Evolutionary conservation across 2,797 vertebrate genomes (phyloP), one percentile per base, ranked within the genome.

Genomic region (Leptatherina wallacei): DNA sequence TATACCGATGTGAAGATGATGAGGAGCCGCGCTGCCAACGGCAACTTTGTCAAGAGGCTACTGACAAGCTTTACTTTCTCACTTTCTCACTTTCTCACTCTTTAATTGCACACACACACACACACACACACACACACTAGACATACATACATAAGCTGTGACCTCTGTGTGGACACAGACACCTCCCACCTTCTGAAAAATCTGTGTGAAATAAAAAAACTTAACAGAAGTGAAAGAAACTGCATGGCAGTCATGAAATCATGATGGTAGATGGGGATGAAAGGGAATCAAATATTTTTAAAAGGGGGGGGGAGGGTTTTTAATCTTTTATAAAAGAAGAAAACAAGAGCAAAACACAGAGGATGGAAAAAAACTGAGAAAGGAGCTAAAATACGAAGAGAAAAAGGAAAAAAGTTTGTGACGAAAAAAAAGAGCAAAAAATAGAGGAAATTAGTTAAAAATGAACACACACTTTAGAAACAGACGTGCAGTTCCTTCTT

Each of bases 1-100:
- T 83, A 78, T 79, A 68, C 75, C 83, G 42, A 88, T 85, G 80
- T 78, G 78, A 78, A 81, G 81, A 91, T 85, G 85, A 92, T 87
- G 86, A 91, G 87, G 83, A 87, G 78, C 87, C n/a, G 55, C 20
- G 58, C 68, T 77, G 89, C 88, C 88, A 68, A 77, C 42, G 79
- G 89, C 86, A 73, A 88, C 71, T 87, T 83, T 85, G 84, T 87
- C 84, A 85, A 76, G 77, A 81, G 49, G 80, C 84, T 66, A 40
- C 84, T 82, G 83, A 86, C 82, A 71, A 24, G 42, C 77, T 80
- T 69, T 20, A 73, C 73, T 73, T 42, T 42, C 64, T 76, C 75
- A 61, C 73, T 73, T 42, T 42, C 64, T 76, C 75, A 61, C 32
- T 32, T 32, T 32, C 73, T 77, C 68, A 60, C 75, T 78, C 63